A percentile compares a stretch with the other conserved stretches of the same genome.
phyloP scores from a whole-genome alignment of 1,140 invertebrate species.

The Drosophila melanogaster region DNA sequence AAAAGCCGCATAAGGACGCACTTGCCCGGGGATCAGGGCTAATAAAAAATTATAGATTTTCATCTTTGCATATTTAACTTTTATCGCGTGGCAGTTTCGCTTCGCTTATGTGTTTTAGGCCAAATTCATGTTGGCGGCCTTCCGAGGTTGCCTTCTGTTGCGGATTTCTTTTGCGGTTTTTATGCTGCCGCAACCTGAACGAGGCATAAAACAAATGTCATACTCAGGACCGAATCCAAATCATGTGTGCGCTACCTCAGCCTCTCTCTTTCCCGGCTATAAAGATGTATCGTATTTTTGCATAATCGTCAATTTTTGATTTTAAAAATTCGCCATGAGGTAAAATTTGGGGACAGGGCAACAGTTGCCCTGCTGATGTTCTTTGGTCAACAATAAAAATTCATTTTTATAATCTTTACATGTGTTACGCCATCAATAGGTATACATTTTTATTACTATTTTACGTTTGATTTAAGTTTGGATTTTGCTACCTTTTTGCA shows the following conservation, averaged over 20 bases:
- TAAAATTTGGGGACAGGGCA: not conserved
- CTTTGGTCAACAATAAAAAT: conserved; percentile 76
- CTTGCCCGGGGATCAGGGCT: conserved; percentile 54
- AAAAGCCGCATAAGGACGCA: conserved; percentile 63
- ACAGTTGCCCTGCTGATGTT: conserved; percentile 23
- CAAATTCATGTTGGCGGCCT: conserved; percentile 19
- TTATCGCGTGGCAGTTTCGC: conserved; percentile 59
- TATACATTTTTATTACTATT: conserved; percentile 80
- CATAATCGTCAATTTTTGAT: conserved; percentile 83
- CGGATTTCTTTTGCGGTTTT: conserved; percentile 56
- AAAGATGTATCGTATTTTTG: conserved; percentile 77
- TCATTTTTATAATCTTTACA: conserved; percentile 79
- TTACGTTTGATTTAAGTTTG: conserved; percentile 74
- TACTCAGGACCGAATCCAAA: conserved; percentile 67
- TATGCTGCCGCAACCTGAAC: conserved; percentile 69
- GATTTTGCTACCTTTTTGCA: conserved; percentile 15
- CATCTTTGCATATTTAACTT: conserved; percentile 82
- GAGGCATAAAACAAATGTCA: conserved; percentile 80
- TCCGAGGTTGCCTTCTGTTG: conserved; percentile 30
- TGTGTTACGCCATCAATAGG: conserved; percentile 66
- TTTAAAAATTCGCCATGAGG: conserved; percentile 61
- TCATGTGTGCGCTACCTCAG: conserved; percentile 43
- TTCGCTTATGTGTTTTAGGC: conserved; percentile 61
- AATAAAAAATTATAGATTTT: conserved; percentile 83
- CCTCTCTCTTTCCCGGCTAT: conserved; percentile 14